Evolutionary conservation across 2,888 invertebrate species (phyloP), one percentile per base, ranked within the genome.

Genomic region (Hymenopus coronatus): DNA sequence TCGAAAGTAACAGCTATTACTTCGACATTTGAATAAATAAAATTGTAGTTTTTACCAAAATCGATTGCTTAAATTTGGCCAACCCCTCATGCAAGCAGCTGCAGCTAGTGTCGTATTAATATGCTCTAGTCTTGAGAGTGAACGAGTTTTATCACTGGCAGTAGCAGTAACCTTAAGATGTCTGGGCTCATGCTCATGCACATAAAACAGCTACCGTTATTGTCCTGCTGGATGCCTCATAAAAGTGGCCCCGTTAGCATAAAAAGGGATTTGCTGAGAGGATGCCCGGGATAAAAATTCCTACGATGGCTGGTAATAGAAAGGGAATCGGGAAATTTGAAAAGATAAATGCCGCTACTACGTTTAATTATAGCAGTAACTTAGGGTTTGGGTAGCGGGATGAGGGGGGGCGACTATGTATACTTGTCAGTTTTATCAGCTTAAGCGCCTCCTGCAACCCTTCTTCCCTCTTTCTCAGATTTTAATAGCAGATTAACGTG

Each of bases 371-470:
- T 86, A 28, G 81, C 86, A 28, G 25, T 28, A 86, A 70, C 25
- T 30, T 86, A 86, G 28, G 28, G 70, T 86, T 86, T 81, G 30
- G 86, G 14, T 0, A 70, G 12, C 20, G 70, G 54, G 70, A 70
- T 54, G 20, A 25, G 4, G n/a, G 28, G n/a, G 86, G 8, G 46
- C 1, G 25, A 81, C 86, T 86, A 28, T 40, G 81, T 86, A 86
- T 54, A 85, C 85, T 86, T 86, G 30, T 86, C 86, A 86, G 86
- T 28, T 86, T 86, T 86, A 86, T 85, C 85, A 54, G 85, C 70
- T 86, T 81, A 85, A 40, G 20, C 28, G 20, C 15, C 81, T 30
- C 54, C 30, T 25, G 33, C 46, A 27, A n/a, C 15, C 54, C 85
- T 85, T 40, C n/a, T 85, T 85, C 46, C 54, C 85, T 85, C 85